These are phyloP conservation scores for Luperina testacea DNA, from an alignment of 2,888 invertebrate species.

Conservation along the genomic window DNA sequence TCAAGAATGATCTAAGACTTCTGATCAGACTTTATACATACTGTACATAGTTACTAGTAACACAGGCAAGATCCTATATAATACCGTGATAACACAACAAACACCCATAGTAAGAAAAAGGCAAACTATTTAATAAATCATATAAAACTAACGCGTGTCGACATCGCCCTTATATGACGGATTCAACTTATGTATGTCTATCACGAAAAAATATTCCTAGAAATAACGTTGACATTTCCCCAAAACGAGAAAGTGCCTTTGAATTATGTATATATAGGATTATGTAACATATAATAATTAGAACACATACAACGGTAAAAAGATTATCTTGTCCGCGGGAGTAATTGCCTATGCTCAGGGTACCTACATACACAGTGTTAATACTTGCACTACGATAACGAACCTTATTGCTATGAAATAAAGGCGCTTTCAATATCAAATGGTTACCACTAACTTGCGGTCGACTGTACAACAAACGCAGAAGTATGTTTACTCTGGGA, in stretches of 20 bases:
- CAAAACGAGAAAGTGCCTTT: conserved; percentile 5
- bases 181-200: conserved; percentile 14
- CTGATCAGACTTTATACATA: not conserved
- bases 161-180: conserved; percentile 26
- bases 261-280: conserved; percentile 41
- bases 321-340: not conserved
- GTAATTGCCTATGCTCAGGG: not conserved
- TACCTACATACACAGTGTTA: not conserved
- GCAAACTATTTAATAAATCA: conserved; percentile 6
- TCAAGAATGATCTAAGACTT: not conserved
- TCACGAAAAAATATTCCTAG: conserved; percentile 31
- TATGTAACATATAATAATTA: not conserved
- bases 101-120: not conserved
- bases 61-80: too few relatives aligned
- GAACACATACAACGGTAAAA: not conserved
- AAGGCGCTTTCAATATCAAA: too few relatives aligned
- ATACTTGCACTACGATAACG: not conserved
- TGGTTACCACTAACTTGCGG: too few relatives aligned
- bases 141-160: conserved; percentile 8
- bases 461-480: not conserved
- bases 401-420: not conserved
- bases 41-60: too few relatives aligned
- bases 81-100: not conserved
- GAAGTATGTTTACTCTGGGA: not conserved
- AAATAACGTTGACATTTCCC: conserved; percentile 30